These are phyloP conservation scores for Poecilobothrus nobilitatus DNA, from an alignment of 2,888 invertebrate genomes.

Conservation along the genomic window DNA sequence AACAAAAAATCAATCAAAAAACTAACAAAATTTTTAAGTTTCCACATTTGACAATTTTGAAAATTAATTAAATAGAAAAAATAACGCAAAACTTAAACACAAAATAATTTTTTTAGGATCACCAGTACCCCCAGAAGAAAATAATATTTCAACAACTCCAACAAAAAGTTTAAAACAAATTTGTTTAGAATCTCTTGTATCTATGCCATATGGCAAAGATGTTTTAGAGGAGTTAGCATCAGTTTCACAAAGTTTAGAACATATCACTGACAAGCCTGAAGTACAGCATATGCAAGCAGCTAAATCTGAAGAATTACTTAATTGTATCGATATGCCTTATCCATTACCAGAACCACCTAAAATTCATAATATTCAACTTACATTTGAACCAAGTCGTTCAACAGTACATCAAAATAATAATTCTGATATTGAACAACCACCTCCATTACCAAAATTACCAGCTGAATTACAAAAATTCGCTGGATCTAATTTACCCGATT, in stretches of 20 bases:
- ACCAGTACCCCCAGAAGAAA: conserved; percentile 22
- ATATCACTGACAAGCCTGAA: conserved; percentile 16
- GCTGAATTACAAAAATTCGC: conserved; percentile 16
- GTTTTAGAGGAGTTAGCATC: conserved; percentile 60
- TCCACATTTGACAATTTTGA: background rate
- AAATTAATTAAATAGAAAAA: background rate
- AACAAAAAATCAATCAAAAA: too few species aligned
- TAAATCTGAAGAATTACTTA: conserved; percentile 18
- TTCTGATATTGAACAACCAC: background rate
- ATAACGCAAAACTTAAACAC: background rate
- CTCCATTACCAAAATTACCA: conserved; percentile 5
- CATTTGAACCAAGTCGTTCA: conserved; percentile 12
- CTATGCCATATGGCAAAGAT: conserved; percentile 60
- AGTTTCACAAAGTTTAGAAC: conserved; percentile 48
- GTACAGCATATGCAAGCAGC: background rate
- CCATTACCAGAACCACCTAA: conserved; percentile 46
- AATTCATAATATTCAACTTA: conserved; percentile 43
- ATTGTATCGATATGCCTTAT: conserved; percentile 43
- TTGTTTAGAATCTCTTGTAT: conserved; percentile 56
- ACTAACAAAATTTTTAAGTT: background rate
- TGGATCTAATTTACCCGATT: conserved; percentile 18
- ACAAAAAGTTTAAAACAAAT: conserved; percentile 54
- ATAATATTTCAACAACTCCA: conserved; percentile 26
- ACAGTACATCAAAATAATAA: background rate
- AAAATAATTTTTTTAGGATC: conserved; percentile 13